Conservation (phyloP, 2,888 invertebrate species). For the Catocala fraxini region DNA sequence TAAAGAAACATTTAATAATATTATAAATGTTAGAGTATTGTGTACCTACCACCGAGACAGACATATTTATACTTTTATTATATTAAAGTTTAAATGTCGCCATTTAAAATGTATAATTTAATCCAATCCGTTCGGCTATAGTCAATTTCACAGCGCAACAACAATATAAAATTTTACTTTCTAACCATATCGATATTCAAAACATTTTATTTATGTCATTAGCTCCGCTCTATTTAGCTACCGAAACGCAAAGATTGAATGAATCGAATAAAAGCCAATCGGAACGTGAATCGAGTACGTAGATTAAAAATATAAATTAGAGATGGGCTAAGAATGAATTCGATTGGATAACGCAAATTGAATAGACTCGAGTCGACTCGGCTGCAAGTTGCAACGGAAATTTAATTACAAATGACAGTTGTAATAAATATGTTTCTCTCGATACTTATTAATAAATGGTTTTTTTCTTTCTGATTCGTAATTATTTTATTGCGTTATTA, state of each 20-base stretch:
- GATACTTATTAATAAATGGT: background rate
- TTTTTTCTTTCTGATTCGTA: background rate
- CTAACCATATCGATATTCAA: constrained; percentile 36
- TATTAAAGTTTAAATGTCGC: no score
- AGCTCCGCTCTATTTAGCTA: constrained; percentile 38
- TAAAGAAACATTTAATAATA: no score
- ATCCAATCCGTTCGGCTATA: constrained; percentile 4
- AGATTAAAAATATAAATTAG: constrained; percentile 37
- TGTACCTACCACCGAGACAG: no score
- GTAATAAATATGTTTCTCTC: constrained; percentile 5
- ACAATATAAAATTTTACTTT: constrained; percentile 37
- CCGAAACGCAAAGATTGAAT: constrained; percentile 31
- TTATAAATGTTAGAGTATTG: no score
- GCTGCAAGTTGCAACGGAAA: constrained; percentile 17
- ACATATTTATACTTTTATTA: no score
- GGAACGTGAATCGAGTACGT: constrained; percentile 22
- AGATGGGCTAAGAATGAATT: constrained; percentile 21
- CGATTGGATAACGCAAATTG: constrained; percentile 26
- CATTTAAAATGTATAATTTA: constrained; percentile 1
- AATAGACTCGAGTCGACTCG: constrained; percentile 13
- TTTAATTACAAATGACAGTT: constrained; percentile 11
- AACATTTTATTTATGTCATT: constrained; percentile 36
- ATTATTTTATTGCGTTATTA: background rate
- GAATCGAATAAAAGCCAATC: constrained; percentile 34
- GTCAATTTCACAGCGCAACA: constrained; percentile 10